A percentile compares a stretch with the other conserved stretches of the same genome.
Evolutionary conservation across 2,113 vertebrate species (phyloP).

Genomic region (Rhea pennata): DNA sequence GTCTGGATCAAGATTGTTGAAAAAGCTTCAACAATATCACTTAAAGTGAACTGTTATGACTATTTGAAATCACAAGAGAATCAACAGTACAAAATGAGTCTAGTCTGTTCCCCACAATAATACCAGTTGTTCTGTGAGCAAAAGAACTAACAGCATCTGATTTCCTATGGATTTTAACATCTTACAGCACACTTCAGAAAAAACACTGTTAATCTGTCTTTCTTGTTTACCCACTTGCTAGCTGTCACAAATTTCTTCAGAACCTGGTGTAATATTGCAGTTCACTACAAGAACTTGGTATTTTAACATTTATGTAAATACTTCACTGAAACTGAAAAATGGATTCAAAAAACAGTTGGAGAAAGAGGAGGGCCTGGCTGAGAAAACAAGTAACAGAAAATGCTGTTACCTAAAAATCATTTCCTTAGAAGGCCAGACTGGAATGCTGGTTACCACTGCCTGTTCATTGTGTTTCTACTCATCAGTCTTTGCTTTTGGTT

Average conservation of each 20-base stretch:
- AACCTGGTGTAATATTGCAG: not conserved
- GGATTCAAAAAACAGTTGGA: not conserved
- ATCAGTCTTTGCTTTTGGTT: not conserved
- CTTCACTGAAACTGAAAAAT: not conserved
- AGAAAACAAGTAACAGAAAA: not conserved
- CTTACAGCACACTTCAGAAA: not conserved
- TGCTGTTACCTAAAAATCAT: not conserved
- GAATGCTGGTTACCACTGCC: not conserved
- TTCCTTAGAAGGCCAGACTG: not conserved
- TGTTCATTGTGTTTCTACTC: not conserved
- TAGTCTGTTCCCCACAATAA: slow-evolving; percentile 32
- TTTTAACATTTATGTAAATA: not conserved
- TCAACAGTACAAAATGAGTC: not conserved
- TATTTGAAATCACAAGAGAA: slow-evolving; percentile 44
- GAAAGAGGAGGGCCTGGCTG: not conserved
- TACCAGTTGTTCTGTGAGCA: slow-evolving; percentile 16
- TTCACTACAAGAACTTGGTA: not conserved
- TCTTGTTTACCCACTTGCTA: not conserved
- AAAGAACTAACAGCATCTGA: not conserved
- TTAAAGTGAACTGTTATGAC: slow-evolving; percentile 47
- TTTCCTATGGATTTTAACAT: not conserved
- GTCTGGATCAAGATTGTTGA: slow-evolving; percentile 45
- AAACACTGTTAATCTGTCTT: slow-evolving; percentile 1
- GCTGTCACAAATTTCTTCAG: not conserved
- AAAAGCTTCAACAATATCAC: not conserved